Conservation (phyloP, 1,140 invertebrate genomes). For the Pinna nobilis region DNA sequence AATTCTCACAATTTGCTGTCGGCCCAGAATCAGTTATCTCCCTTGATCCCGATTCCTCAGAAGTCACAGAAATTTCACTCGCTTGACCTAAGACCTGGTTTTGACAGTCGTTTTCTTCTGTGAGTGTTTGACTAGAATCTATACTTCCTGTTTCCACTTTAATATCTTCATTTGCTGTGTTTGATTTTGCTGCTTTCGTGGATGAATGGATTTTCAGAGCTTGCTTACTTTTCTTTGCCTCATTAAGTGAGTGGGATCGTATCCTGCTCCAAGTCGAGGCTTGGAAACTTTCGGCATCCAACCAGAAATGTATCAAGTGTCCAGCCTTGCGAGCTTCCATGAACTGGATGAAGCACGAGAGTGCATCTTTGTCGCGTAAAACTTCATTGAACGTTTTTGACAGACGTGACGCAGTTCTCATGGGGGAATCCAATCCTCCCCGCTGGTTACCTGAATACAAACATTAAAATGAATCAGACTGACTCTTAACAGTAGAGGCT, state of each 20-base stretch:
- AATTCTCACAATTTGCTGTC: no score
- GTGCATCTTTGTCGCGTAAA: conserved; percentile 81
- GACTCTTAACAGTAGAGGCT: no score
- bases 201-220: conserved; percentile 21
- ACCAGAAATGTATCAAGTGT: conserved; percentile 82
- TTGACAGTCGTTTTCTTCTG: conserved; percentile 14
- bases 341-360: conserved; percentile 84
- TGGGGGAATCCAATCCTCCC: no score
- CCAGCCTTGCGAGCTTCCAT: conserved; percentile 80
- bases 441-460: no score
- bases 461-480: no score
- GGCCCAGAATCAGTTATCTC: no score
- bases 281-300: conserved; percentile 83
- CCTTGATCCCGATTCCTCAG: no score
- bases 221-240: conserved; percentile 52
- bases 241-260: conserved; percentile 61
- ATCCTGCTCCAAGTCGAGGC: conserved; percentile 65
- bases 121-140: conserved; percentile 9
- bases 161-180: conserved; percentile 15
- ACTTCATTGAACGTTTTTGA: conserved; percentile 81
- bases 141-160: not conserved
- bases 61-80: no score
- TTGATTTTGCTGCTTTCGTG: conserved; percentile 21
- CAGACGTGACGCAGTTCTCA: conserved; percentile 75
- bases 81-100: no score